Evolutionary conservation across 2,888 invertebrate species (phyloP), one percentile per base, ranked within the genome.

Genomic region (Ochropacha duplaris): DNA sequence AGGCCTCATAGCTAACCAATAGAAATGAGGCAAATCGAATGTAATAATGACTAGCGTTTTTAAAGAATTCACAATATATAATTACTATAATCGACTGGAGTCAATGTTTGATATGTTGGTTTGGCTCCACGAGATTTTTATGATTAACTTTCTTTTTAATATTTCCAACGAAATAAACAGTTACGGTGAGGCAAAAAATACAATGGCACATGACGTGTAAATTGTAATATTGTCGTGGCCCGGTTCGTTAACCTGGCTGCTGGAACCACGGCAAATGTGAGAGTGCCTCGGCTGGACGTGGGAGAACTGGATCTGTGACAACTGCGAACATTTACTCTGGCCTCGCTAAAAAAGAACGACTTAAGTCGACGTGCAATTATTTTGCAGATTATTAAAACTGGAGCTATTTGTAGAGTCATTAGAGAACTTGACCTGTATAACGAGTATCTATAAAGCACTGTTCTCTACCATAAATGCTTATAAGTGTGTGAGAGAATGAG

Each of bases 291-390:
- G 59, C 77, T 76, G 79, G 80, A 85, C 87, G 90, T 90, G 89
- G 89, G 90, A 84, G 90, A 88, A 90, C 91, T 84, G 85, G 91
- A 83, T 80, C 73, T 76, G 76, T 81, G 84, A 82, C 84, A 81
- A 80, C 76, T 78, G 66, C 70, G 74, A 71, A 75, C 74, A 69
- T 78, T 78, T 44, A 44, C 19, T 74, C 78, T 71, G 70, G 69
- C 62, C 65, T 9, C 19, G 61, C 66, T 72, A 72, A 75, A 76
- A 73, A 72, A 72, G 70, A 65, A 74, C 71, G 65, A 51, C 51
- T 28, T 64, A 62, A 74, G 71, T 71, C 65, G 68, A 71, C 74
- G 69, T 75, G 80, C 78, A 82, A 85, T 84, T 79, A 84, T 78
- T 74, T 77, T 63, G 79, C 71, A 65, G 78, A 78, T 82, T 83